Conservation (phyloP, 2,113 vertebrate genomes). For the Dicrurus megarhynchus region DNA sequence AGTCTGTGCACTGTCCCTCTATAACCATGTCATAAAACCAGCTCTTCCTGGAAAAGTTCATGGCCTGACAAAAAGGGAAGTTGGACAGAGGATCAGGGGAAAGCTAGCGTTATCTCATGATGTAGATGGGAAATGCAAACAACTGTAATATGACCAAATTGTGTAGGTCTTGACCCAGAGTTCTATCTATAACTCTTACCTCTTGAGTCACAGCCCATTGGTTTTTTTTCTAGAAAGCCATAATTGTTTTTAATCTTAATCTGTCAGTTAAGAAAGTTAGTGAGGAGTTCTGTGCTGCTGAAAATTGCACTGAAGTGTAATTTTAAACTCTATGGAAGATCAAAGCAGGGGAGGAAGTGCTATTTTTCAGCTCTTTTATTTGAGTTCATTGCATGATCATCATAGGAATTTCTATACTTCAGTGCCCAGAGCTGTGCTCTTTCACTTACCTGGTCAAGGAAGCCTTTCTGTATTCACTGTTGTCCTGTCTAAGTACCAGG, state of each 20-base stretch:
- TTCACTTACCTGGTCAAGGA: neutral
- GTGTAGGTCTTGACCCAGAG: neutral
- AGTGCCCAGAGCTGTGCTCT: neutral
- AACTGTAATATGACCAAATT: neutral
- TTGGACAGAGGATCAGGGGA: neutral
- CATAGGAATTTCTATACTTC: neutral
- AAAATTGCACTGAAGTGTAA: neutral
- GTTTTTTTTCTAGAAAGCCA: neutral
- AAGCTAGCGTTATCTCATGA: neutral
- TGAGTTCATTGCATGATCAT: neutral
- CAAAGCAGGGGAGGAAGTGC: neutral
- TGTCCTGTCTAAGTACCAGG: neutral
- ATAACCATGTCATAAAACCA: fast-evolving
- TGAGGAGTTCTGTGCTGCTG: neutral
- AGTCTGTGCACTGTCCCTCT: neutral
- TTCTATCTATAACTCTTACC: neutral
- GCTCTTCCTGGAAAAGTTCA: neutral
- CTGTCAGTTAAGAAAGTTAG: neutral
- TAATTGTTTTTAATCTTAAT: neutral
- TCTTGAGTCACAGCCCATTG: neutral
- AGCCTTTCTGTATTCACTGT: neutral
- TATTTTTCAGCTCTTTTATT: neutral
- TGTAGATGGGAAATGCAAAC: neutral
- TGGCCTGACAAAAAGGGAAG: neutral
- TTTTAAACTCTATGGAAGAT: neutral